Percentiles rank a stretch among this genome's conserved stretches.
phyloP scores from a whole-genome alignment of 1,140 invertebrate species.

The Brachystomella parvula region DNA sequence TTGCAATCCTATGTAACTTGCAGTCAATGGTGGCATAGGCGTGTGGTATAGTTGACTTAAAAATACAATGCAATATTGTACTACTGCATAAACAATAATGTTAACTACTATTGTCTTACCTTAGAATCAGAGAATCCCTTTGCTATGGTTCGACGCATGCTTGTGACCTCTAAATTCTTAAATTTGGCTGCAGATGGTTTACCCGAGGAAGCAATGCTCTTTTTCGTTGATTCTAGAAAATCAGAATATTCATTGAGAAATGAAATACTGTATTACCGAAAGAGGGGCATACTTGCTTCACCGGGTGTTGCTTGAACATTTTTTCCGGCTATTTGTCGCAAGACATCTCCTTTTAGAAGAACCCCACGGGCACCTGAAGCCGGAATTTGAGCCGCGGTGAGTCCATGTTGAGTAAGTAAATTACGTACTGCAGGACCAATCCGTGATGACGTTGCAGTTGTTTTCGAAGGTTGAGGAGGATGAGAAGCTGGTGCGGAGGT shows the following conservation, averaged over 20 bases:
- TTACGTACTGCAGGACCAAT: slow-evolving; percentile 56
- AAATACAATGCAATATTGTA: slow-evolving; percentile 13
- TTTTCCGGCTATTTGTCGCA: slow-evolving; percentile 51
- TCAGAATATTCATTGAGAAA: too few species aligned
- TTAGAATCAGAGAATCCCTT: slow-evolving; percentile 56
- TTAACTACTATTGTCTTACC: too few species aligned
- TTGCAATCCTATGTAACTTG: slow-evolving; percentile 48
- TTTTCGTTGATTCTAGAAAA: too few species aligned
- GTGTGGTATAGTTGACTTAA: slow-evolving; percentile 53
- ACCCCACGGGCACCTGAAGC: slow-evolving; percentile 53
- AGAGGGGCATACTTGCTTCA: slow-evolving; percentile 5
- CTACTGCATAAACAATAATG: too few species aligned
- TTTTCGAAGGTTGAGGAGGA: neutral
- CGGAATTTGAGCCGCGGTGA: slow-evolving; percentile 47
- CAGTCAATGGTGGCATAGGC: slow-evolving; percentile 55
- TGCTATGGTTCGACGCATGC: slow-evolving; percentile 48
- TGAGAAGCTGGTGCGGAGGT: neutral
- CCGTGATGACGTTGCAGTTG: slow-evolving; percentile 8
- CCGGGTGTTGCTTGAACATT: slow-evolving; percentile 46
- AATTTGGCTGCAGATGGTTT: slow-evolving; percentile 15
- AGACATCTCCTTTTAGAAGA: slow-evolving; percentile 58
- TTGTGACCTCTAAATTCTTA: slow-evolving; percentile 44
- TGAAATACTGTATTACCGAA: neutral
- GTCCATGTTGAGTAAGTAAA: slow-evolving; percentile 53
- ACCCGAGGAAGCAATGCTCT: neutral